Percentiles rank a stretch among this genome's conserved stretches.
Evolutionary conservation across 2,888 invertebrate genomes (phyloP).

Genomic region (Coremacera marginata): DNA sequence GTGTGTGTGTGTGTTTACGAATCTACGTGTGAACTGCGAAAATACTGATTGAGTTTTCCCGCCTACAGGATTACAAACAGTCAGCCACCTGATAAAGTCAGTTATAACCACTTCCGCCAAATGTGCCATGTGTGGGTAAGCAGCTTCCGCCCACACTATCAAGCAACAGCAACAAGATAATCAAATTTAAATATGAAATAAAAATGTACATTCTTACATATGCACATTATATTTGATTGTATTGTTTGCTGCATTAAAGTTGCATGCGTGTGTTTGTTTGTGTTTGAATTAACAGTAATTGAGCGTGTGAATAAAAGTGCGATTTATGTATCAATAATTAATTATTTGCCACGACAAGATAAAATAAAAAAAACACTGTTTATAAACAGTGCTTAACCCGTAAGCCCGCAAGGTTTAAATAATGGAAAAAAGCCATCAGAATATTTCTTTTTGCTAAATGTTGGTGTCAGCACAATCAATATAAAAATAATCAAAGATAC

Average conservation of each 20-base stretch:
- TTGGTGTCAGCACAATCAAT: too few relatives aligned
- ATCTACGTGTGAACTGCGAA: conserved; percentile 31
- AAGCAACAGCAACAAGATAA: conserved; percentile 18
- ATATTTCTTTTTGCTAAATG: too few relatives aligned
- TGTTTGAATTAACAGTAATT: conserved; percentile 18
- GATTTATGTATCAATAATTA: conserved; percentile 37
- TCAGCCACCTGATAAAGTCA: neutral
- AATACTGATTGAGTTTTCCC: conserved; percentile 31
- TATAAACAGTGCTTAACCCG: too few relatives aligned
- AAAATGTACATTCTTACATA: neutral
- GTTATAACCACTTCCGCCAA: neutral
- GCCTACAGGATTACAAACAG: neutral
- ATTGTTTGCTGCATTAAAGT: neutral
- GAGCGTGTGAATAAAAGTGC: conserved; percentile 36
- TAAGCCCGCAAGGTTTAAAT: too few relatives aligned
- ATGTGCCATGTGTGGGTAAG: neutral
- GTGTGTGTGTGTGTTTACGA: conserved; percentile 1
- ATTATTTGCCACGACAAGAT: neutral
- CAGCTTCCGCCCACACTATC: neutral
- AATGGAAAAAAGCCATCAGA: too few relatives aligned
- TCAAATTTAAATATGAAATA: conserved; percentile 38
- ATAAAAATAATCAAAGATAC: too few relatives aligned
- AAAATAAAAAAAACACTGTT: too few relatives aligned
- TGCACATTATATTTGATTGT: neutral
- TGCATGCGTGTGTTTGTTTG: neutral